A percentile compares a stretch with the other conserved stretches of the same genome.
Conservation (phyloP, 2,113 vertebrate species). For the Nyctereutes procyonoides region DNA sequence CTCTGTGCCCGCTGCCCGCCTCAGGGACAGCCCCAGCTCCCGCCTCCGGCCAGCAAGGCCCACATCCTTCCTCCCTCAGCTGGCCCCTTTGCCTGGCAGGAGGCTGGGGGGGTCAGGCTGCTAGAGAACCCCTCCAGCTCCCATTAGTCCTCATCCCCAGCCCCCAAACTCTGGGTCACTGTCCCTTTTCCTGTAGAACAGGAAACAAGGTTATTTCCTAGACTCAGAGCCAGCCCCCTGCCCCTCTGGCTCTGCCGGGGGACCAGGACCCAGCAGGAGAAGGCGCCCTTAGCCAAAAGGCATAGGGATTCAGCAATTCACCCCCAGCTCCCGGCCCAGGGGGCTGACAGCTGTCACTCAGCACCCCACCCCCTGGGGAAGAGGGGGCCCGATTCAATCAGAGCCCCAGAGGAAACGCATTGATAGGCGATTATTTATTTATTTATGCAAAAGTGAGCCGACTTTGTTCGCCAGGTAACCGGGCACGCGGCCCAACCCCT, state of each 20-base stretch:
- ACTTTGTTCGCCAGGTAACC: constrained; percentile 83
- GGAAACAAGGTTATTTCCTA: constrained; percentile 82
- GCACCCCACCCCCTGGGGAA: constrained; percentile 77
- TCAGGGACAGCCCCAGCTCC: constrained; percentile 82
- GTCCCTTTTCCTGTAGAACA: constrained; percentile 84
- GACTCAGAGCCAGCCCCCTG: constrained; percentile 76
- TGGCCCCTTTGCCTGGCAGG: constrained; percentile 77
- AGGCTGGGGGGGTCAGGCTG: constrained; percentile 74
- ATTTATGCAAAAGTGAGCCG: constrained; percentile 82
- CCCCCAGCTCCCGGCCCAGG: constrained; percentile 74
- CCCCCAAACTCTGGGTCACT: constrained; percentile 78
- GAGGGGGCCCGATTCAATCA: constrained; percentile 67
- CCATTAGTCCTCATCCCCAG: constrained; percentile 71
- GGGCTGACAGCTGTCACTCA: constrained; percentile 87
- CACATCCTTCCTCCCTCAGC: constrained; percentile 84
- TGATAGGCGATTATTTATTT: constrained; percentile 80
- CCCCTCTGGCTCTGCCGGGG: constrained; percentile 75
- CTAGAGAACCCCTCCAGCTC: constrained; percentile 72
- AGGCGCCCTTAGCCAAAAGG: constrained; percentile 63
- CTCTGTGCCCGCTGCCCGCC: constrained; percentile 81
- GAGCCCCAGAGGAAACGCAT: constrained; percentile 77
- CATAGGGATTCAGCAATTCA: constrained; percentile 68
- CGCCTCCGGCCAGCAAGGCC: constrained; percentile 82
- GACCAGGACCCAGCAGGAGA: constrained; percentile 60
- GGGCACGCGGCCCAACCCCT: constrained; percentile 78